Base-by-base conservation (phyloP, 2,797 vertebrate genomes). In the Vultur gryphus region DNA sequence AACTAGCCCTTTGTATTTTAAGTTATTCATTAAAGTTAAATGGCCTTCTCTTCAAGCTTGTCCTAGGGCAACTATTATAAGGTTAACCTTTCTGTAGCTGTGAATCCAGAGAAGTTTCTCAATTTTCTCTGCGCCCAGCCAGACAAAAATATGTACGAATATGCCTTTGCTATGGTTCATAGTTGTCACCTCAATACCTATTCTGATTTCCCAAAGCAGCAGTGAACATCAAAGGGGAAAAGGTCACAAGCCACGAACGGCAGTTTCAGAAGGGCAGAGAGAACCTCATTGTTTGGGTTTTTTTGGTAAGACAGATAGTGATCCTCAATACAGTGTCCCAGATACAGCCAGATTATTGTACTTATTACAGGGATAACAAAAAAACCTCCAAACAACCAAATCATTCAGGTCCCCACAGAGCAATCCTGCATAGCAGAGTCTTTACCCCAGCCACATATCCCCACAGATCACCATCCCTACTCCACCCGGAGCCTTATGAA, bases 11-110 rank as follows among this genome's bases (percentile, higher is more conserved):
- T 93, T 93, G 81, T 93, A 95, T 89, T 95, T 94, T 80, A 89
- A 94, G 86, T 91, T 97, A 97, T 87, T 95, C 93, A 95, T 96
- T 96, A 94, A 84, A 95, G 83, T 90, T 87, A 96, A 95, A 95
- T 71, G 88, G 78, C 59, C 94, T 95, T 95, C 81, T 85, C 88
- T 85, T 92, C 67, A 87, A 89, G 61, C 55, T 85, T 97, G 71
- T 92, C 94, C 95, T 94, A 90, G 49, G 90, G 94, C 92, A 95
- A 93, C 81, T 87, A 55, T 93, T 97, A 58, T 35, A 90, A 87
- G 59, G 79, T 87, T 94, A 95, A 95, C 75, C 84, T 93, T 94
- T 95, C 55, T 65, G 61, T 26, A 90, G 65, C 84, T 80, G 51
- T 61, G 64, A 89, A 95, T 95, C 23, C 92, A 94, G 64, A 8